phyloP scores from a whole-genome alignment of 1,140 invertebrate genomes.

The Temnothorax curvispinosus region DNA sequence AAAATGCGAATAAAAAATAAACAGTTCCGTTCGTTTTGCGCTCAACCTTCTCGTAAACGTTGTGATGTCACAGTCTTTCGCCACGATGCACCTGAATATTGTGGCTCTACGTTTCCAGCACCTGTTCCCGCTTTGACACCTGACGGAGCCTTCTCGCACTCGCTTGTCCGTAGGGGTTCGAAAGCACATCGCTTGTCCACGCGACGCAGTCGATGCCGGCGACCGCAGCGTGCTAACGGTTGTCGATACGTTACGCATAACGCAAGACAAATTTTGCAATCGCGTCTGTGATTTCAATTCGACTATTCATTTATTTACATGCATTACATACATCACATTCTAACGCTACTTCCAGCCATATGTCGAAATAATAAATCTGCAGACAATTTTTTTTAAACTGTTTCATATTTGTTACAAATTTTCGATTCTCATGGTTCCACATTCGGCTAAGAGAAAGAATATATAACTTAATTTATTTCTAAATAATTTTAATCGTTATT shows the following conservation, averaged over 20 bases:
- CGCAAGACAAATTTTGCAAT: constrained; percentile 28
- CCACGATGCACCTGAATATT: constrained; percentile 60
- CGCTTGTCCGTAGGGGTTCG: constrained; percentile 65
- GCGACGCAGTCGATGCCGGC: neutral
- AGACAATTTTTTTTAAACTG: neutral
- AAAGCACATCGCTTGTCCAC: constrained; percentile 29
- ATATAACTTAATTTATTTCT: constrained; percentile 6
- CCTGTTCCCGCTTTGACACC: constrained; percentile 68
- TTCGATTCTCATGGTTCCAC: neutral
- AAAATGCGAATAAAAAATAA: neutral
- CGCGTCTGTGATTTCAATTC: neutral
- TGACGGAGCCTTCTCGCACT: constrained; percentile 58
- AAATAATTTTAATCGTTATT: neutral
- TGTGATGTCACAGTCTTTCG: constrained; percentile 57
- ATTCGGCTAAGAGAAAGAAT: neutral
- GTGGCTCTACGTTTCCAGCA: constrained; percentile 58
- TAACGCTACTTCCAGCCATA: constrained; percentile 3
- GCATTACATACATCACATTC: neutral
- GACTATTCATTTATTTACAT: neutral
- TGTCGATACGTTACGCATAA: constrained; percentile 1
- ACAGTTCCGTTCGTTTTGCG: constrained; percentile 43
- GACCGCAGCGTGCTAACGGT: neutral
- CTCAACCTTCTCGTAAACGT: constrained; percentile 36
- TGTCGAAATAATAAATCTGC: neutral
- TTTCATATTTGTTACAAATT: neutral